phyloP scores from a whole-genome alignment of 1,140 invertebrate genomes.

The fruit fly (Drosophila melanogaster) region Release_6_plus_ISO1_MT NT_033777.3:30137501-30138000 shows the following conservation, averaged over 20 bases:
- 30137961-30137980: not conserved
- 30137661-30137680: not conserved
- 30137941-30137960: not conserved
- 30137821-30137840: slow-evolving; percentile 23
- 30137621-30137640: not conserved
- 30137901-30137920: slow-evolving; percentile 24
- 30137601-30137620: not conserved
- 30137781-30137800: slow-evolving; percentile 25
- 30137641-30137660: no score
- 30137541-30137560: not conserved
- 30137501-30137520: not conserved
- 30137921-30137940: slow-evolving; percentile 30
- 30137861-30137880: slow-evolving; percentile 33
- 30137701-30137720: not conserved
- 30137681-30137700: not conserved
- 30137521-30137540: not conserved
- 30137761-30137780: slow-evolving; percentile 3
- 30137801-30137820: slow-evolving; percentile 65
- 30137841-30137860: slow-evolving; percentile 50
- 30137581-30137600: not conserved
- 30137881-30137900: slow-evolving; percentile 31
- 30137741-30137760: not conserved
- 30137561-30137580: not conserved
- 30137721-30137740: not conserved
- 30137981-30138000: no score